These are phyloP conservation scores for Simalia tracyae DNA, from an alignment of 2,797 vertebrate species.

Conservation along the genomic window DNA sequence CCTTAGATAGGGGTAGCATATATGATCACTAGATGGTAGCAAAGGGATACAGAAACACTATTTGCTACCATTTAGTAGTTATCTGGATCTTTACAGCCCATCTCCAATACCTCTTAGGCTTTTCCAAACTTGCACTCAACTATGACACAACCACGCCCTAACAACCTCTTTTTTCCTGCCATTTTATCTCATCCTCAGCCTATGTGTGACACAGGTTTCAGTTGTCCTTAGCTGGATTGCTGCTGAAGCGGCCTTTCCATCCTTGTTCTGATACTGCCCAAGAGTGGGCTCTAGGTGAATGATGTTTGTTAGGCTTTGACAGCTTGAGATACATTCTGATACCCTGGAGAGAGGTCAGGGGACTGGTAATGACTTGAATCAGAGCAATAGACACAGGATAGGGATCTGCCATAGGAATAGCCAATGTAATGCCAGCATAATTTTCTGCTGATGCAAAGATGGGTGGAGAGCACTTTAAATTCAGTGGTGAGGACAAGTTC, in stretches of 20 bases:
- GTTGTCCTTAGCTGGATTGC: not conserved
- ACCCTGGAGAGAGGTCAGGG: not conserved
- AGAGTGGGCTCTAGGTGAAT: not conserved
- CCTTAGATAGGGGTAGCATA: not conserved
- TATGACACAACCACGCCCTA: not conserved
- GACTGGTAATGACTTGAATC: not conserved
- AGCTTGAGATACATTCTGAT: not conserved
- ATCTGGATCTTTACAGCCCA: not conserved
- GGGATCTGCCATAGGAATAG: not conserved
- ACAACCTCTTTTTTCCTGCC: not conserved
- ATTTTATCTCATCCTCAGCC: not conserved
- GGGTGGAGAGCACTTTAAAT: not conserved
- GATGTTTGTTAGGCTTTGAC: not conserved
- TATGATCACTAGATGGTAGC: not conserved
- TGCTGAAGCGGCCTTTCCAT: not conserved
- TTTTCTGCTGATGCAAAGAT: not conserved
- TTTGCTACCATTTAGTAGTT: not conserved
- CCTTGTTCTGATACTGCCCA: not conserved
- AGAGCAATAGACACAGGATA: not conserved
- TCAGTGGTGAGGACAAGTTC: not conserved
- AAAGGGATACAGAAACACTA: not conserved
- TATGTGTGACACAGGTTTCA: not conserved
- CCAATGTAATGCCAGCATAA: not conserved
- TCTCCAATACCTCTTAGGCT: not conserved
- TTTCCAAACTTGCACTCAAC: not conserved